These are phyloP conservation scores for Bombus vancouverensis DNA, from an alignment of 1,140 invertebrate species.

Conservation along the genomic window DNA sequence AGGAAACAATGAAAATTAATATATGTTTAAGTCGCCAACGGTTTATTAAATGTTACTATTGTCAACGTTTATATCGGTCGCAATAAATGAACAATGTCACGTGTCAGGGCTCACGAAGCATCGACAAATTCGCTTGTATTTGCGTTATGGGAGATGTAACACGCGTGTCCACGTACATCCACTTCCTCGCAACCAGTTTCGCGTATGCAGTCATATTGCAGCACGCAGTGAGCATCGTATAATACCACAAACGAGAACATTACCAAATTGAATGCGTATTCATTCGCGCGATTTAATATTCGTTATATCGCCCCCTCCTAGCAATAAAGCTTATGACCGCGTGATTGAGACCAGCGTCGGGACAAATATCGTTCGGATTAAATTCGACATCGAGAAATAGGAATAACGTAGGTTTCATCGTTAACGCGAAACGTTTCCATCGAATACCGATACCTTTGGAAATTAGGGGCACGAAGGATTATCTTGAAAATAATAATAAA, in stretches of 20 bases:
- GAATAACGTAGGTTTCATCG: background rate
- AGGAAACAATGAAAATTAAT: too few species aligned
- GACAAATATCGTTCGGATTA: background rate
- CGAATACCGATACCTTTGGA: too few species aligned
- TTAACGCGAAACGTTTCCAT: too few species aligned
- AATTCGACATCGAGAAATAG: background rate
- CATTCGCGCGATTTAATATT: slow-evolving; percentile 23
- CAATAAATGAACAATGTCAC: background rate
- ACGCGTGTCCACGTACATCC: background rate
- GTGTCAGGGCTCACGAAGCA: background rate
- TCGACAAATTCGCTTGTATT: background rate
- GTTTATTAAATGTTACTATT: background rate
- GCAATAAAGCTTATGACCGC: slow-evolving; percentile 1
- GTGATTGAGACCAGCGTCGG: background rate
- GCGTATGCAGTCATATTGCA: background rate
- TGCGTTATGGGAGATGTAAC: slow-evolving; percentile 6
- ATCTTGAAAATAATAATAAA: background rate
- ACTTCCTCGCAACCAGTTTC: background rate
- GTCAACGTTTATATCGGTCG: background rate
- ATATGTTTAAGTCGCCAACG: too few species aligned
- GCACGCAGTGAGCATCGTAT: background rate
- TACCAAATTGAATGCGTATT: slow-evolving; percentile 22
- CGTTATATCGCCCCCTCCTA: background rate
- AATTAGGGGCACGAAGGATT: too few species aligned
- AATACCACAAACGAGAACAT: slow-evolving; percentile 18